Evolutionary conservation across 2,113 vertebrate species (phyloP).

Genomic region (Alectura lathami): DNA sequence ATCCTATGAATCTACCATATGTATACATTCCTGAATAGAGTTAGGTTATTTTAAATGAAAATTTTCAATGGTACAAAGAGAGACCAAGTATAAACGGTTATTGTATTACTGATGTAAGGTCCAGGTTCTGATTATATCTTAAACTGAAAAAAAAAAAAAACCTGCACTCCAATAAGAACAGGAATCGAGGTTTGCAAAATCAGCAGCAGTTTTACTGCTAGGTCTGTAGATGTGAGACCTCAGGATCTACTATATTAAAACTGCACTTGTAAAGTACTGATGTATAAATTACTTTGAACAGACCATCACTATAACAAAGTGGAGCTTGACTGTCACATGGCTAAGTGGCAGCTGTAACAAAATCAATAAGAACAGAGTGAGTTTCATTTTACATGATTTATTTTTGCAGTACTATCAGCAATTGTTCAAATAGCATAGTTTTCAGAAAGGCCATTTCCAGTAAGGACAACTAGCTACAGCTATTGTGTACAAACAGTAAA

Average conservation of each 20-base stretch:
- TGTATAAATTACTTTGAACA: background rate
- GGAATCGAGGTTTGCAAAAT: background rate
- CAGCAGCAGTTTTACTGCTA: background rate
- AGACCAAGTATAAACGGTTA: background rate
- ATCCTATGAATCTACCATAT: too few species aligned
- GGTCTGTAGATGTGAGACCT: background rate
- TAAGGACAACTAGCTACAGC: background rate
- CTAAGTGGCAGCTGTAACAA: background rate
- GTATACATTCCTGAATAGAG: background rate
- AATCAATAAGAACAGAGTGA: background rate
- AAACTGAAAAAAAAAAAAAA: background rate
- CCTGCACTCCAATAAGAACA: background rate
- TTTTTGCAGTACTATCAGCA: background rate
- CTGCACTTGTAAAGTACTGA: background rate
- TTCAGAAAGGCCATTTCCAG: background rate
- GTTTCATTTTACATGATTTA: background rate
- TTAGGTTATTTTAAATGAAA: background rate
- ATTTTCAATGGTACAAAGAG: background rate
- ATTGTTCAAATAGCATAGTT: background rate
- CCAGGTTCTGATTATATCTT: background rate
- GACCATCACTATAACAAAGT: background rate
- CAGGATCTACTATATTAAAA: background rate
- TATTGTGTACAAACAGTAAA: background rate
- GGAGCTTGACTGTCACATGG: background rate
- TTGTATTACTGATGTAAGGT: background rate